Base-by-base conservation (phyloP, 1,140 invertebrate species). In the Marisa cornuarietis region DNA sequence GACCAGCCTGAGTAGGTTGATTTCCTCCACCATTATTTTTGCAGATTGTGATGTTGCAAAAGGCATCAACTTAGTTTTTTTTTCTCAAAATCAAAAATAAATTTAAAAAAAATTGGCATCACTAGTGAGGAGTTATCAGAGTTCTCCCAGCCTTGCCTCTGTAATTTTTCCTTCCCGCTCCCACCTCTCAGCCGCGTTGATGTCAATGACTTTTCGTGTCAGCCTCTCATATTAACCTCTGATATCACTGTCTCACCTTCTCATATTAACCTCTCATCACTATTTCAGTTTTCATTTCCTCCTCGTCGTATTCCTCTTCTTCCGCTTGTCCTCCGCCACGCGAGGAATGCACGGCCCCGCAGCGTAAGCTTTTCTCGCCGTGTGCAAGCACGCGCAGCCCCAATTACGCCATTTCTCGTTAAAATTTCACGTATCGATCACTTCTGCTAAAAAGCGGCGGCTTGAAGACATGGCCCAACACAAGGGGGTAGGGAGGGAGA, bases 161-260 rank as follows among this genome's bases (percentile, higher is more conserved):
- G 22, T 77, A 24, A n/a, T 10, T 42, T 77, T 42, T 77, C 61
- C 10, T 22, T 77, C 66, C 31, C 66, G n/a, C 65, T 54, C 18
- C 42, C 63, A 49, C 65, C 68, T 49, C 61, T 54, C 49, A 14
- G 20, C 3, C 31, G 31, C 31, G 31, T 42, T 42, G 31, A 42
- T 62, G n/a, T 26, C 42, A 14, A 9, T 54, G 31, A 24, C 42
- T 51, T n/a, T 61, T 42, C 42, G 13, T 49, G 10, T 61, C 63
- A n/a, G 26, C 61, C 20, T 68, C 65, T 20, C 51, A 20, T 68
- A 31, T 49, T 24, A n/a, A 20, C 51, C 51, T 24, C 52, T 61
- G 26, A 26, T 24, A 22, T 20, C 51, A 62, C 52, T 24, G 62
- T 69, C 42, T 22, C 63, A 49, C 65, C 51, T 26, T 16, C 26